Evolutionary conservation across 1,140 invertebrate genomes (phyloP).

Genomic region (Oscheius sp.): DNA sequence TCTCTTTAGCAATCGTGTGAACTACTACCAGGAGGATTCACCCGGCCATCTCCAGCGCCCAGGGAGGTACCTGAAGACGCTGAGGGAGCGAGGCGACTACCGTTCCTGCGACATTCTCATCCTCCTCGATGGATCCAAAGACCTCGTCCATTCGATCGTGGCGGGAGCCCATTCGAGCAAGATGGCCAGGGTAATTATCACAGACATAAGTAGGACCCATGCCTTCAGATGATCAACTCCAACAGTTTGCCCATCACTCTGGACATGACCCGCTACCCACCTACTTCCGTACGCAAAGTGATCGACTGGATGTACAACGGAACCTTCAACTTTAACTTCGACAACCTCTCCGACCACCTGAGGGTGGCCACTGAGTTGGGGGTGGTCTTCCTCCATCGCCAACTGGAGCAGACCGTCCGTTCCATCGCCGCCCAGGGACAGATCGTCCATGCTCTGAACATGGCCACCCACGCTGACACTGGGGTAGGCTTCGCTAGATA

Average conservation of each 20-base stretch:
- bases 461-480: background rate
- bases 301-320: slow-evolving; percentile 5
- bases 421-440: background rate
- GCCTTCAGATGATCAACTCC: background rate
- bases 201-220: background rate
- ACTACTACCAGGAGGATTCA: background rate
- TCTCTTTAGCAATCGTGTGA: background rate
- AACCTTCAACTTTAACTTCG: background rate
- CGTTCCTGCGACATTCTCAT: background rate
- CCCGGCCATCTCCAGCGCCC: background rate
- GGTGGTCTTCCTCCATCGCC: background rate
- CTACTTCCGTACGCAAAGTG: background rate
- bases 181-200: background rate
- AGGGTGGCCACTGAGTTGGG: background rate
- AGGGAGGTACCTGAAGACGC: background rate
- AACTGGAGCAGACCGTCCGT: background rate
- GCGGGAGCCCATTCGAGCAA: background rate
- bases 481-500: background rate
- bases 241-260: background rate
- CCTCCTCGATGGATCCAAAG: background rate
- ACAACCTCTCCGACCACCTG: background rate
- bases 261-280: background rate
- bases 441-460: background rate
- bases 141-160: background rate
- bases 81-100: background rate